Evolutionary conservation across 2,888 invertebrate genomes (phyloP).

Genomic region (Cantharis rustica): DNA sequence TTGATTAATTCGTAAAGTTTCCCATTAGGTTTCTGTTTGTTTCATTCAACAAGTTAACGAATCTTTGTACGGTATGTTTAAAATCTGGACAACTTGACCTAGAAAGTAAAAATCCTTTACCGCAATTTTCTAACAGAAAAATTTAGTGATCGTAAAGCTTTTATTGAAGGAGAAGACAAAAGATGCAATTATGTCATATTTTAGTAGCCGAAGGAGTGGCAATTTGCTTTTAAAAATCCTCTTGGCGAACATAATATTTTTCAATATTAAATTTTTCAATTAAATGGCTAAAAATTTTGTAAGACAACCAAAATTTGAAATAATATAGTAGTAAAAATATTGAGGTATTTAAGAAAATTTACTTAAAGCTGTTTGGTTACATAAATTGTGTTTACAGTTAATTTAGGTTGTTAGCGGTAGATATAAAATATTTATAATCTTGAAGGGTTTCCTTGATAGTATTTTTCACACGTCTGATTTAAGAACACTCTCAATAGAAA

Average conservation of each 20-base stretch:
- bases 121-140: neutral
- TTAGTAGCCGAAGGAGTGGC: neutral
- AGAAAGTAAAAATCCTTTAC: neutral
- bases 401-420: neutral
- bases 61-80: neutral
- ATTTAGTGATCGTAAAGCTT: neutral
- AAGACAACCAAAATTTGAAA: neutral
- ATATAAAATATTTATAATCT: neutral
- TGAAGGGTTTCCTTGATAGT: neutral
- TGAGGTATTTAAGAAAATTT: neutral
- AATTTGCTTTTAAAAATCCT: neutral
- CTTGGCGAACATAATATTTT: neutral
- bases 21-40: neutral
- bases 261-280: neutral
- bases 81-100: neutral
- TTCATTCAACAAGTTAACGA: neutral
- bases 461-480: neutral
- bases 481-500: neutral
- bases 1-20: neutral
- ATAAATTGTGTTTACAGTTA: neutral
- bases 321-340: neutral
- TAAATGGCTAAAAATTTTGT: neutral
- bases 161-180: neutral
- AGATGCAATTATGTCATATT: neutral
- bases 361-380: neutral